Percentiles rank a stretch among this genome's conserved stretches.
phyloP scores from a whole-genome alignment of 2,797 vertebrate genomes.

The Tympanoctomys barrerae region DNA sequence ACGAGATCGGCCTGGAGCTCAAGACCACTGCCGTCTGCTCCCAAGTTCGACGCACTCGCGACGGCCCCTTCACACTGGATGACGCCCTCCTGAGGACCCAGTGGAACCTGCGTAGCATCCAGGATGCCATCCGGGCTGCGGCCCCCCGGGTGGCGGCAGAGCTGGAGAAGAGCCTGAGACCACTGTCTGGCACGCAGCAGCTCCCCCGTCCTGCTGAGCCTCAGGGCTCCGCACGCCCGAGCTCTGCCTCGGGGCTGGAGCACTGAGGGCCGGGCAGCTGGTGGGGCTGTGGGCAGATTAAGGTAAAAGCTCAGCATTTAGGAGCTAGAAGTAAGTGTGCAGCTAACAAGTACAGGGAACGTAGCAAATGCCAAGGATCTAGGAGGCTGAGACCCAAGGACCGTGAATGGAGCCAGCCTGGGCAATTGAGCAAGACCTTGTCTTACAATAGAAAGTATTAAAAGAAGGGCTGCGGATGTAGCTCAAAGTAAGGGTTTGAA shows the following conservation, averaged over 20 bases:
- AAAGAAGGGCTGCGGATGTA: not conserved
- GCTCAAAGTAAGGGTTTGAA: not conserved
- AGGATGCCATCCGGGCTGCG: constrained; percentile 86
- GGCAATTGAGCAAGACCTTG: not conserved
- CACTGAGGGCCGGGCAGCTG: not conserved
- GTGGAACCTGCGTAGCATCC: constrained; percentile 91
- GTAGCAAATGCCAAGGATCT: not conserved
- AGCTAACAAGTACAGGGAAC: not conserved
- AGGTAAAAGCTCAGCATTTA: not conserved
- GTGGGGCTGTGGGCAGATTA: not conserved
- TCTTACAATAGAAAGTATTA: not conserved
- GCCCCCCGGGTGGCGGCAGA: constrained; percentile 80
- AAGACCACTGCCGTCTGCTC: constrained; percentile 93
- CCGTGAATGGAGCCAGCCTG: not conserved
- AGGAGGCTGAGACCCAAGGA: not conserved
- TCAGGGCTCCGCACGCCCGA: not conserved
- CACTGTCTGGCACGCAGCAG: not conserved
- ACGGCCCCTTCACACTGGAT: constrained; percentile 92
- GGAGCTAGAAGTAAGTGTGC: not conserved
- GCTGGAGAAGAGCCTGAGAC: constrained; percentile 76
- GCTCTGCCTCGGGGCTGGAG: not conserved
- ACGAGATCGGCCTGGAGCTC: constrained; percentile 96
- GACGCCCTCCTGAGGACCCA: constrained; percentile 91
- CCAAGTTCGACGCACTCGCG: constrained; percentile 92
- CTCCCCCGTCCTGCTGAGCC: not conserved